These are phyloP conservation scores for Troides helena DNA, from an alignment of 2,888 invertebrate genomes.

Conservation along the genomic window DNA sequence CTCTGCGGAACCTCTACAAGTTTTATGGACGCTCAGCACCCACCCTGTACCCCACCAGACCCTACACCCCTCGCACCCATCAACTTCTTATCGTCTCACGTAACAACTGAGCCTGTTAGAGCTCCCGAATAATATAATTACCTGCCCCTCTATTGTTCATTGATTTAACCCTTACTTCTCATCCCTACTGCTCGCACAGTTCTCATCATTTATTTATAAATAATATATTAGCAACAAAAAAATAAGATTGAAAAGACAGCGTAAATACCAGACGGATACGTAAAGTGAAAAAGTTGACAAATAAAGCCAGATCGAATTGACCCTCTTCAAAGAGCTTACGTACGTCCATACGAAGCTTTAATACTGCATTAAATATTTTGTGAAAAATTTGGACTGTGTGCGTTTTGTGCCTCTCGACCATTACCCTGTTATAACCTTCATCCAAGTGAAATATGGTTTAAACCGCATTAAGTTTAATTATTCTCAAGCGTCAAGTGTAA, in stretches of 20 bases:
- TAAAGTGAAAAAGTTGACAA: constrained; percentile 71
- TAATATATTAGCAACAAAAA: not conserved
- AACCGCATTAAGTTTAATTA: constrained; percentile 28
- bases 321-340: constrained; percentile 76
- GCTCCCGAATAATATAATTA: constrained; percentile 47
- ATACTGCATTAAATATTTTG: constrained; percentile 61
- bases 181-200: not conserved
- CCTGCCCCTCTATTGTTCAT: constrained; percentile 31
- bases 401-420: constrained; percentile 3
- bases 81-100: constrained; percentile 70
- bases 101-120: constrained; percentile 49
- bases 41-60: constrained; percentile 34
- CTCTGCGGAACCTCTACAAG: constrained; percentile 77
- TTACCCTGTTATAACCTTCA: constrained; percentile 12
- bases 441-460: constrained; percentile 16
- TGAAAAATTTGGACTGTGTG: constrained; percentile 24
- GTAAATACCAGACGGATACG: constrained; percentile 32
- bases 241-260: constrained; percentile 16
- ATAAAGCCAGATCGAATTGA: constrained; percentile 73
- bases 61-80: constrained; percentile 47
- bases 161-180: constrained; percentile 18
- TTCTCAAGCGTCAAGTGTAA: constrained; percentile 28
- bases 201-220: not conserved
- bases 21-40: constrained; percentile 76
- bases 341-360: constrained; percentile 66